Evolutionary conservation across 1,140 invertebrate species (phyloP).

Genomic region (Heliconius congener): DNA sequence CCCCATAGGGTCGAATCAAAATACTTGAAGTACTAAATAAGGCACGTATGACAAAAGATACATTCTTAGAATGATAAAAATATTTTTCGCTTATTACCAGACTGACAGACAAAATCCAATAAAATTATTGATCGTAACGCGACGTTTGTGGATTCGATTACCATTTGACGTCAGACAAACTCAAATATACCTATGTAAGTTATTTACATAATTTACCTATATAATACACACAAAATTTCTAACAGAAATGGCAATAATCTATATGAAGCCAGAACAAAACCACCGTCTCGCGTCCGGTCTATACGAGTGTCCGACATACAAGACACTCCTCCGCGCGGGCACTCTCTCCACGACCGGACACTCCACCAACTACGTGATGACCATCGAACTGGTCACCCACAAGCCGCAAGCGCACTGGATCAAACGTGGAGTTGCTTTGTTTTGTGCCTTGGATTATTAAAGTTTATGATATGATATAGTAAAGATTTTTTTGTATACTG

Average conservation of each 20-base stretch:
- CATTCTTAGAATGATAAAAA: too few species aligned
- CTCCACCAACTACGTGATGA: slow-evolving; percentile 90
- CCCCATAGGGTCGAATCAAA: too few species aligned
- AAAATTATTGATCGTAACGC: too few species aligned
- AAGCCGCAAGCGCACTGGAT: slow-evolving; percentile 88
- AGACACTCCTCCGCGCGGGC: slow-evolving; percentile 86
- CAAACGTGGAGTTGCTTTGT: slow-evolving; percentile 88
- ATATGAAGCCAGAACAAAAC: slow-evolving; percentile 83
- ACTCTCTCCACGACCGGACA: slow-evolving; percentile 90
- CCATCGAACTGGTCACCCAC: slow-evolving; percentile 85
- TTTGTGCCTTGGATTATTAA: slow-evolving; percentile 89
- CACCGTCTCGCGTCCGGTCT: slow-evolving; percentile 70
- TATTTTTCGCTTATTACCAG: too few species aligned
- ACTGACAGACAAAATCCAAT: too few species aligned
- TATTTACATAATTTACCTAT: too few species aligned
- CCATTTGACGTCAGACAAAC: too few species aligned
- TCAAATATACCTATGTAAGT: too few species aligned
- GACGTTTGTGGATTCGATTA: too few species aligned
- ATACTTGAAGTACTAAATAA: too few species aligned
- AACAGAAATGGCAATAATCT: slow-evolving; percentile 84
- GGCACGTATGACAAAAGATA: too few species aligned
- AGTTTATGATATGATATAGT: neutral
- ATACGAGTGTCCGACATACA: slow-evolving; percentile 90
- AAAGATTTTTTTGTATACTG: neutral
- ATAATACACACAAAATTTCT: neutral